Evolutionary conservation across 1,140 invertebrate species (phyloP), one percentile per base, ranked within the genome.

Genomic region (Caerostris extrusa): DNA sequence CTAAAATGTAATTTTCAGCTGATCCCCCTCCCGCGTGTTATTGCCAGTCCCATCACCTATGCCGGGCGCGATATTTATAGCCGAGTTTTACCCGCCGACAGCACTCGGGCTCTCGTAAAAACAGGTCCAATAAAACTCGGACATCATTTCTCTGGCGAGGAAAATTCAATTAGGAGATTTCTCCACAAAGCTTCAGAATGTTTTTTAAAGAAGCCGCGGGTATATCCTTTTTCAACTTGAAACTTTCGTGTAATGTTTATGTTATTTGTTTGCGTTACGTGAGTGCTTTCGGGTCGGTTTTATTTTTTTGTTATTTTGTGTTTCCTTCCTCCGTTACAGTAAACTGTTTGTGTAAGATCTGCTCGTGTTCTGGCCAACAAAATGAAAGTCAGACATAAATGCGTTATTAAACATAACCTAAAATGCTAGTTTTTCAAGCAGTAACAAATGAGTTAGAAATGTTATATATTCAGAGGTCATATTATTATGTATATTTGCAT

Each of bases 101-200:
- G 81, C 53, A 14, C 53, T 56, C 53, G 2, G 17, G 17, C 69
- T 71, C 34, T 34, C 69, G 69, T 71, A 71, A 71, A 71, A 71
- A 71, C 19, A 7, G 69, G 6, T n/a, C 17, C 81, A 55, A 55
- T 56, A 55, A 56, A 83, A 83, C 81, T 83, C 81, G 81, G 81
- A 83, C 81, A 71, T 71, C 69, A 71, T 71, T 71, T 34, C 69
- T 71, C n/a, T 34, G n/a, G 81, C 14, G 81, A 57, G 34, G 81
- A 83, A 83, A 83, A 83, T 83, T 83, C 81, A 83, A 83, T 83
- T 83, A 83, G 55, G 81, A 55, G 17, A 83, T 83, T 83, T 10
- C 61, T 10, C 56, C 12, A 55, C 81, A 19, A 56, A 56, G 55
- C n/a, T 56, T 83, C 56, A 17, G 61, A 10, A n/a, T 53, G 4